Evolutionary conservation across 2,797 vertebrate genomes (phyloP).

Genomic region (Odontamblyopus lacepedii): DNA sequence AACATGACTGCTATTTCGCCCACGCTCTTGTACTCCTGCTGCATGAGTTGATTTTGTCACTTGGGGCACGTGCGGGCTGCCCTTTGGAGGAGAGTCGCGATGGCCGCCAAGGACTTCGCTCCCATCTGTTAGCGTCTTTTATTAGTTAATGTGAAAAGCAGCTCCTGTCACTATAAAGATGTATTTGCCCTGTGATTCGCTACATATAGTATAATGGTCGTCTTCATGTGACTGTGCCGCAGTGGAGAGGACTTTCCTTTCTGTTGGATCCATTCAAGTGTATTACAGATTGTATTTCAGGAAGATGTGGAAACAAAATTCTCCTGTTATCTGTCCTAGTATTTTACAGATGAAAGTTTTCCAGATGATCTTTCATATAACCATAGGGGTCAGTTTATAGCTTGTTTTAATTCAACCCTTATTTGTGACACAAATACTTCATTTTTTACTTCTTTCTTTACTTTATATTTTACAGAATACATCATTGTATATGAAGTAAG

Average conservation of each 20-base stretch:
- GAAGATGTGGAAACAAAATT: constrained; percentile 33
- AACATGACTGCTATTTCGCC: too few species aligned
- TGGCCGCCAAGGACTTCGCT: constrained; percentile 43
- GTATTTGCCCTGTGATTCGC: constrained; percentile 27
- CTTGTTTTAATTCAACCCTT: background rate
- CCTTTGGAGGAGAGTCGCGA: constrained; percentile 41
- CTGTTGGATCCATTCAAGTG: constrained; percentile 38
- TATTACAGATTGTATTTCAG: constrained; percentile 53
- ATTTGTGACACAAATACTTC: background rate
- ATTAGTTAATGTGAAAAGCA: constrained; percentile 64
- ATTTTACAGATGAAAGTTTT: background rate
- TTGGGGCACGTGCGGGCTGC: constrained; percentile 14
- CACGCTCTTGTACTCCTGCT: background rate
- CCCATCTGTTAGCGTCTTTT: constrained; percentile 63
- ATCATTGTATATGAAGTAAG: too few species aligned
- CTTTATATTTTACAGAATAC: too few species aligned
- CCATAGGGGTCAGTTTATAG: background rate
- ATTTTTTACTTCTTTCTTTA: too few species aligned
- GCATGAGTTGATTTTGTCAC: background rate
- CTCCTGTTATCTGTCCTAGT: constrained; percentile 41
- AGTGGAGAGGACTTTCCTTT: constrained; percentile 11
- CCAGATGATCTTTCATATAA: background rate
- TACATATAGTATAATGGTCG: constrained; percentile 15
- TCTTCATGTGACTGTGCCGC: too few species aligned
- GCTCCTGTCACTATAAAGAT: constrained; percentile 47